Percentiles rank a stretch among this genome's conserved stretches.
phyloP scores from a whole-genome alignment of 2,113 vertebrate species.

The Thalassoma bifasciatum region DNA sequence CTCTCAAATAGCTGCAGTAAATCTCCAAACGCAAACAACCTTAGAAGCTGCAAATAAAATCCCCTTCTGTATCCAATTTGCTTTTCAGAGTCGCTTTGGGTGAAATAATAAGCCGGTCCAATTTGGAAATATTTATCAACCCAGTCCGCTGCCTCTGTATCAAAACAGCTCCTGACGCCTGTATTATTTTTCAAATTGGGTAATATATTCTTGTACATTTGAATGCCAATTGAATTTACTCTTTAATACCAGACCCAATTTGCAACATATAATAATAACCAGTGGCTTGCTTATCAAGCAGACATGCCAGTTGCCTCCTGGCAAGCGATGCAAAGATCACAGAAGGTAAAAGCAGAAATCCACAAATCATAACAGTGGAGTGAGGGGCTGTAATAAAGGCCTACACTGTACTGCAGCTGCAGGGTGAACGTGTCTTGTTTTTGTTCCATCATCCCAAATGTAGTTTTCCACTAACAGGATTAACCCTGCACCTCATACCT shows the following conservation, averaged over 20 bases:
- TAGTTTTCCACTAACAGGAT: conserved; percentile 41
- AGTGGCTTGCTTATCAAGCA: conserved; percentile 52
- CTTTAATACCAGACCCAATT: conserved; percentile 72
- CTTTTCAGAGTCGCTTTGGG: conserved; percentile 75
- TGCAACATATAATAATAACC: conserved; percentile 68
- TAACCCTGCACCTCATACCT: conserved; percentile 59
- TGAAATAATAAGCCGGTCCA: conserved; percentile 82
- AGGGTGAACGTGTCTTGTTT: conserved; percentile 36
- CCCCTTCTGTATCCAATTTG: conserved; percentile 77
- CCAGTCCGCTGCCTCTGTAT: conserved; percentile 69
- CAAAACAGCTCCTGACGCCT: conserved; percentile 70
- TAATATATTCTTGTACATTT: conserved; percentile 78
- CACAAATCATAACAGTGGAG: conserved; percentile 51
- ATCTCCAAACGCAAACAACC: conserved; percentile 77
- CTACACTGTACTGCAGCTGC: conserved; percentile 19
- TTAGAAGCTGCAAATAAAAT: conserved; percentile 77
- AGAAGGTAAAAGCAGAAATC: conserved; percentile 53
- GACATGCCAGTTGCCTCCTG: conserved; percentile 41
- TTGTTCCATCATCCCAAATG: conserved; percentile 28
- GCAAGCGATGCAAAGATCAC: conserved; percentile 44
- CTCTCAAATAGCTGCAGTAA: conserved; percentile 72
- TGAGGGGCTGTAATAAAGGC: conserved; percentile 27
- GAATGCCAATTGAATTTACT: conserved; percentile 75
- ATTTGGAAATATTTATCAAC: conserved; percentile 83
- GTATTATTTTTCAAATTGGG: conserved; percentile 75